Evolutionary conservation across 2,888 invertebrate genomes (phyloP), one percentile per base, ranked within the genome.

Genomic region (Metallyticus violacea): DNA sequence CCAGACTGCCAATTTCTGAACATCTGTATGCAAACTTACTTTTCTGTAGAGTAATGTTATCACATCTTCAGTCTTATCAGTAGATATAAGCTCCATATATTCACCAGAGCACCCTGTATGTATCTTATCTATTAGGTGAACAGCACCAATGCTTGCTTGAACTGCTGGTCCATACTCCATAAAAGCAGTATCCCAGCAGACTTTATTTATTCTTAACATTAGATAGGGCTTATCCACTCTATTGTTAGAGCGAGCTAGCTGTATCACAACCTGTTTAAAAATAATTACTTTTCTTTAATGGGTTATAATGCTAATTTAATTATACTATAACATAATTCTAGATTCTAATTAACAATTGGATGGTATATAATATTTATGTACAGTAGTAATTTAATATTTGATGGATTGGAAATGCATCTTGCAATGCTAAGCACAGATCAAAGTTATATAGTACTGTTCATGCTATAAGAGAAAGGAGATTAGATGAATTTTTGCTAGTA

Each of bases 161-260:
- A 96, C 92, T 0, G 96, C 96, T 0, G 96, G 95, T 0, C 97
- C 97, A 90, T 94, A 96, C 88, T 95, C 94, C 95, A 97, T 96
- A 30, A 96, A 92, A 0, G 97, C 96, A 85, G 95, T 93, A 90
- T 97, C 97, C 88, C 95, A 92, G 89, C 95, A 95, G 15, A 96
- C 90, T 88, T 95, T 94, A 86, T 94, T 95, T 40, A 97, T 91
- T 88, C 95, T 93, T 88, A 97, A 91, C 93, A 96, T 95, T 78
- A 97, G 92, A 91, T 97, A 97, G 0, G 96, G 95, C 77, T 94
- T 94, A 89, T 96, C 96, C 30, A 93, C 93, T 86, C 93, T 94
- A 86, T 95, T 95, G 87, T 93, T 93, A 0, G 95, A 94, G 77
- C 95, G 93, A 84, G 94, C 94, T 81, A 96, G 92, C 89, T 95